Percentiles rank a stretch among this genome's conserved stretches.
Conservation (phyloP, 2,113 vertebrate genomes). For the rabbit (Oryctolagus cuniculus) region DNA sequence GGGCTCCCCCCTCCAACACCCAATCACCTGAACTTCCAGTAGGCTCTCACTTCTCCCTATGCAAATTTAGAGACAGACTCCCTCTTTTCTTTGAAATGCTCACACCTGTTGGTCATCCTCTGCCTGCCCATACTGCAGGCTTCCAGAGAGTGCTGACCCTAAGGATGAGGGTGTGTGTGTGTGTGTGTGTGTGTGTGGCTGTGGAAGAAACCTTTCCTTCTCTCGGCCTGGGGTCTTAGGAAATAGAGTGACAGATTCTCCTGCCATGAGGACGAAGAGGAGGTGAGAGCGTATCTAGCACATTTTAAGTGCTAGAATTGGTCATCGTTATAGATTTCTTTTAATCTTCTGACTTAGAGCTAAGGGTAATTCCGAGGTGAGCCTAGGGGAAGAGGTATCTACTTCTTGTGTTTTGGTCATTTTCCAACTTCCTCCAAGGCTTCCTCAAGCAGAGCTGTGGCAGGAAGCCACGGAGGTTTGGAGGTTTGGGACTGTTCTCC, state of each 20-base stretch:
- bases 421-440: neutral
- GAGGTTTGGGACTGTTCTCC: conserved; percentile 4
- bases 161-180: conserved; percentile 24
- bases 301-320: neutral
- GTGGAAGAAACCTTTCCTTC: neutral
- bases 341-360: neutral
- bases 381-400: neutral
- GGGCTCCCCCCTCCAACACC: neutral
- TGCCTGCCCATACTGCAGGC: neutral
- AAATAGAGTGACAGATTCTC: neutral
- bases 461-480: conserved; percentile 61
- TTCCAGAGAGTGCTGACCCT: neutral
- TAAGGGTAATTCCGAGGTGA: neutral
- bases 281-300: neutral
- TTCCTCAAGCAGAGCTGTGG: conserved; percentile 22
- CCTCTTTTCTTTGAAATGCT: neutral
- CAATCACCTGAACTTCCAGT: neutral
- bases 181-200: neutral
- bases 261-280: neutral
- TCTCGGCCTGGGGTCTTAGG: neutral
- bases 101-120: conserved; percentile 36
- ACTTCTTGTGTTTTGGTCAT: neutral
- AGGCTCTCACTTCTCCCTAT: conserved; percentile 18
- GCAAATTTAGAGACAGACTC: neutral
- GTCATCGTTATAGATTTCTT: neutral